Conservation (phyloP, 2,888 invertebrate species). For the Hetaerina titia region DNA sequence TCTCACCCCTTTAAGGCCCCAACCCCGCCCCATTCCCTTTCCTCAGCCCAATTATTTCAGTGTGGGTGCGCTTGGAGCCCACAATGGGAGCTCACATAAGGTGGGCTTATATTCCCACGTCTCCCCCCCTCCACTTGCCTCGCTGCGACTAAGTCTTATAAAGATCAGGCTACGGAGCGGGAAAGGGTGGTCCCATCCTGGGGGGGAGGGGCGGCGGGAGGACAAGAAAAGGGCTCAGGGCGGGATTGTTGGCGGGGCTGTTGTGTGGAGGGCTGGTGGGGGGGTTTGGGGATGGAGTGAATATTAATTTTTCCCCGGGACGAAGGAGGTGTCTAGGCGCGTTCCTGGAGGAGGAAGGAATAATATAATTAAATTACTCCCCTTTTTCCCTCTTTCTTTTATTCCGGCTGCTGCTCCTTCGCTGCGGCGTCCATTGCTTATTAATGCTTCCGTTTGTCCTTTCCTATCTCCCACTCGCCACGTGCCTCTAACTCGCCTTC, state of each 20-base stretch:
- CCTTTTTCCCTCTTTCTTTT: neutral
- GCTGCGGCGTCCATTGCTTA: slow-evolving; percentile 7
- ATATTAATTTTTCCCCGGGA: neutral
- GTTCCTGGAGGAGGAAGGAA: neutral
- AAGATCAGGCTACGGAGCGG: neutral
- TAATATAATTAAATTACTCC: slow-evolving; percentile 14
- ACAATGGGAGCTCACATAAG: slow-evolving; percentile 32
- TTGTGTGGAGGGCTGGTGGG: neutral
- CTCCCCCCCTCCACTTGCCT: neutral
- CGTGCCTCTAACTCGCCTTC: neutral
- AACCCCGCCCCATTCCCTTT: neutral
- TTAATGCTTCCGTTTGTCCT: neutral
- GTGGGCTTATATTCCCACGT: slow-evolving; percentile 19
- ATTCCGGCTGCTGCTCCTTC: neutral
- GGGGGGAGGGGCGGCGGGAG: neutral
- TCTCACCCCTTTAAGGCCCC: neutral
- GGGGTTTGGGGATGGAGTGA: neutral
- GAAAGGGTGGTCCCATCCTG: neutral
- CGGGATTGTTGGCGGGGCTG: neutral
- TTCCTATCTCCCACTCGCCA: neutral
- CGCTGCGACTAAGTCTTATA: neutral
- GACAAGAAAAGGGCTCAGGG: neutral
- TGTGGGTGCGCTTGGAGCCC: neutral
- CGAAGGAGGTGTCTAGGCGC: neutral
- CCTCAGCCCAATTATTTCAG: slow-evolving; percentile 1